A percentile compares a stretch with the other conserved stretches of the same genome.
Conservation (phyloP, 2,113 vertebrate genomes). For the Lepus europaeus region DNA sequence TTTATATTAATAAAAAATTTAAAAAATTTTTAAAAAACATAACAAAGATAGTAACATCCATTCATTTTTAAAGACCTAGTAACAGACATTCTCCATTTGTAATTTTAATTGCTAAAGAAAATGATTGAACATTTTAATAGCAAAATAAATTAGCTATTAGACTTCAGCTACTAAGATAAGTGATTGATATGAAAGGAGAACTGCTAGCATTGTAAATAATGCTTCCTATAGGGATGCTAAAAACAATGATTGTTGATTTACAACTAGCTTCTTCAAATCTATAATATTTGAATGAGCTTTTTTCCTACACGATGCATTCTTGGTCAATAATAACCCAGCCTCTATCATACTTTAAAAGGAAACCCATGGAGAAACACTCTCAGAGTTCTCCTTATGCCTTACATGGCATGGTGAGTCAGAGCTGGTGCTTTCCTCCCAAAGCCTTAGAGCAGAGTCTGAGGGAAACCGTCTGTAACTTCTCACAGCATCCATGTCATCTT, state of each 20-base stretch:
- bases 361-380: conserved; percentile 26
- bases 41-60: not conserved
- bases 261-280: conserved; percentile 55
- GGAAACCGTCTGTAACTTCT: conserved; percentile 70
- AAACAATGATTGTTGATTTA: conserved; percentile 36
- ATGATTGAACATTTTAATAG: conserved; percentile 49
- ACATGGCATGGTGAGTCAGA: conserved; percentile 59
- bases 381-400: conserved; percentile 14
- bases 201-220: conserved; percentile 6
- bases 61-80: not conserved
- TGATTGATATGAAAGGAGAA: conserved; percentile 11
- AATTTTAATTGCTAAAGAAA: conserved; percentile 50
- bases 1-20: too few species aligned
- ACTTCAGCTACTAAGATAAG: conserved; percentile 33
- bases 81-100: conserved; percentile 24
- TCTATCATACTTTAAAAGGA: conserved; percentile 48
- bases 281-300: conserved; percentile 27
- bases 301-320: conserved; percentile 11
- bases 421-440: not conserved
- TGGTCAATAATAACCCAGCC: not conserved
- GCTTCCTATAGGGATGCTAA: not conserved
- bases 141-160: conserved; percentile 52
- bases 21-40: too few species aligned
- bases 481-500: conserved; percentile 43
- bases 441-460: conserved; percentile 15